Conservation (phyloP, 2,888 invertebrate genomes). For the Stenurella melanura region DNA sequence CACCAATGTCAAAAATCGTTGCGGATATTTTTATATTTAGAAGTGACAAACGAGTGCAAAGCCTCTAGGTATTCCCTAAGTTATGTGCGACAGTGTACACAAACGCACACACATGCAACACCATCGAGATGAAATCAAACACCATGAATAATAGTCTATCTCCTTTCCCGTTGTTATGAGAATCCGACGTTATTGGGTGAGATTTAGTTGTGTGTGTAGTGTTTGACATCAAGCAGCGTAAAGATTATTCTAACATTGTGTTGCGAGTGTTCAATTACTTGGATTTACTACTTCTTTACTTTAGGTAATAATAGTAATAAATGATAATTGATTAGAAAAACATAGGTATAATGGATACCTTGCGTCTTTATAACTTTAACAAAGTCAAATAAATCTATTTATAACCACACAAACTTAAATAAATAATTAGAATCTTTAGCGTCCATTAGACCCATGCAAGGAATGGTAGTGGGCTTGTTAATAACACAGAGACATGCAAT, state of each 20-base stretch:
- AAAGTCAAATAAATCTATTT: no score
- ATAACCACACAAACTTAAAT: no score
- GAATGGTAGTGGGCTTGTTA: no score
- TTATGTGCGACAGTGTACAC: not conserved
- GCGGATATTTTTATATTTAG: not conserved
- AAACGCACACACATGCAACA: slow-evolving; percentile 5
- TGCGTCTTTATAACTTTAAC: no score
- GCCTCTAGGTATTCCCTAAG: slow-evolving; percentile 12
- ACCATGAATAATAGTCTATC: slow-evolving; percentile 17
- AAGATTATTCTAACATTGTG: slow-evolving; percentile 10
- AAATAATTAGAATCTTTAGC: no score
- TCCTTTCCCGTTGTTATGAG: slow-evolving; percentile 19
- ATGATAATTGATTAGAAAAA: no score
- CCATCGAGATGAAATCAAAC: slow-evolving; percentile 31
- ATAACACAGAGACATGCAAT: no score
- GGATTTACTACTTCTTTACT: not conserved
- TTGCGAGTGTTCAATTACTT: not conserved
- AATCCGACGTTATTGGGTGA: slow-evolving; percentile 5
- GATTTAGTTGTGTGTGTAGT: slow-evolving; percentile 25
- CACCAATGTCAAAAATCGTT: not conserved
- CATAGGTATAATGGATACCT: no score
- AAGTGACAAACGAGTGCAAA: not conserved
- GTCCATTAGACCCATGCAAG: no score
- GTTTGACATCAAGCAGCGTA: slow-evolving; percentile 18
- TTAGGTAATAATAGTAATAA: not conserved